Evolutionary conservation across 2,113 vertebrate genomes (phyloP).

Genomic region (Perognathus longimembris): DNA sequence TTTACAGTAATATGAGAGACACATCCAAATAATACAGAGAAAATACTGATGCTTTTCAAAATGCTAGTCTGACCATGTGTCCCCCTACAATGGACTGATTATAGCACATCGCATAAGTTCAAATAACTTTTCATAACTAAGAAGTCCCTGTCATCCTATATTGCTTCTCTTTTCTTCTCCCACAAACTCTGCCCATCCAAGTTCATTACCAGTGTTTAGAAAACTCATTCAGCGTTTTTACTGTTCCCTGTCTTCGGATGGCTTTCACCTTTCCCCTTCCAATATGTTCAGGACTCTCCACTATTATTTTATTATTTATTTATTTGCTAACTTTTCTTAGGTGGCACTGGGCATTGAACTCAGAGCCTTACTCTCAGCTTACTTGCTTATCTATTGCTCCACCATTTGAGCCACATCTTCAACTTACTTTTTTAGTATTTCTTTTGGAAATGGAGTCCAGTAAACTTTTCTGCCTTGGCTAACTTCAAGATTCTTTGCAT

Average conservation of each 20-base stretch:
- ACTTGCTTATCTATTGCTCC: too few relatives aligned
- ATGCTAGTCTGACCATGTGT: not conserved
- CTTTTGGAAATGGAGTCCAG: too few relatives aligned
- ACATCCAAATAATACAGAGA: not conserved
- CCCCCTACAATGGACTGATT: not conserved
- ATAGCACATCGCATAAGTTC: not conserved
- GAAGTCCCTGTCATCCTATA: not conserved
- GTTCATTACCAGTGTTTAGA: not conserved
- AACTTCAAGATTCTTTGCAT: too few relatives aligned
- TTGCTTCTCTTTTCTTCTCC: not conserved
- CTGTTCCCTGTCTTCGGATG: not conserved
- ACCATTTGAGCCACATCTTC: too few relatives aligned
- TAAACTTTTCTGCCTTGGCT: too few relatives aligned
- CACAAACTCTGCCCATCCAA: not conserved
- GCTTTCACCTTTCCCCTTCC: not conserved
- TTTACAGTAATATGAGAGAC: not conserved
- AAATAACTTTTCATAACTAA: not conserved
- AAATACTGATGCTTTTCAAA: conserved; percentile 9
- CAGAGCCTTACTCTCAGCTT: too few relatives aligned
- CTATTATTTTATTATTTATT: not conserved
- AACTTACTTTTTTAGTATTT: too few relatives aligned
- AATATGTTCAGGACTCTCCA: not conserved
- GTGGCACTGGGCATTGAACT: too few relatives aligned
- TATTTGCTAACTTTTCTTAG: too few relatives aligned
- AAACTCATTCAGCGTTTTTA: not conserved